Evolutionary conservation across 2,113 vertebrate species (phyloP), one percentile per base, ranked within the genome.

Genomic region (Cryptotis parvus): DNA sequence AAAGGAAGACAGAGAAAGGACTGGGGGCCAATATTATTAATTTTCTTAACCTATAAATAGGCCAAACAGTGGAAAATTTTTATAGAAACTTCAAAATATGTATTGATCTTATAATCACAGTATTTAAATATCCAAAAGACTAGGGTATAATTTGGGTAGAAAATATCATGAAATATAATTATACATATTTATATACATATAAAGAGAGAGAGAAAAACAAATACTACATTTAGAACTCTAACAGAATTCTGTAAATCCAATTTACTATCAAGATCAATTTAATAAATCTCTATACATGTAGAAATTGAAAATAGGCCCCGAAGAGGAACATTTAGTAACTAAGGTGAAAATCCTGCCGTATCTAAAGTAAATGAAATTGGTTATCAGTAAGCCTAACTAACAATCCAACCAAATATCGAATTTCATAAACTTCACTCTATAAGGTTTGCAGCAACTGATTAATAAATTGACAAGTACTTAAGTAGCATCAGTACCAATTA

Each of bases 351-450:
- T 55, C 43, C 43, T 45, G 8, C 45, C 26, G n/a, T n/a, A 43
- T 77, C 84, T 65, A 49, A 84, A 86, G 80, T 55, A 87, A 84
- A 72, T 72, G 9, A 8, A 86, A 85, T 29, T 72, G 20, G 35
- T 35, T 92, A 87, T 20, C n/a, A 78, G 20, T 74, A 89, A 86
- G 91, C 9, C 15, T 65, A 90, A 52, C 74, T 82, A 91, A 49
- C 61, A 90, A 91, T 1, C 18, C 35, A 93, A 78, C 24, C 87
- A 87, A 89, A 94, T 80, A 31, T 41, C 89, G 45, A 55, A 84
- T 20, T 74, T 74, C 8, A 58, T 58, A 58, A 58, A 58, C 22
- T 20, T 58, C 20, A 24, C 2, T 58, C 24, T 39, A 1, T 78
- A 81, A 90, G 8, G 10, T 77, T 87, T 77, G 29, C 45, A 91